Conservation (phyloP, 2,797 vertebrate genomes). For the Hypotaenidia okinawae region DNA sequence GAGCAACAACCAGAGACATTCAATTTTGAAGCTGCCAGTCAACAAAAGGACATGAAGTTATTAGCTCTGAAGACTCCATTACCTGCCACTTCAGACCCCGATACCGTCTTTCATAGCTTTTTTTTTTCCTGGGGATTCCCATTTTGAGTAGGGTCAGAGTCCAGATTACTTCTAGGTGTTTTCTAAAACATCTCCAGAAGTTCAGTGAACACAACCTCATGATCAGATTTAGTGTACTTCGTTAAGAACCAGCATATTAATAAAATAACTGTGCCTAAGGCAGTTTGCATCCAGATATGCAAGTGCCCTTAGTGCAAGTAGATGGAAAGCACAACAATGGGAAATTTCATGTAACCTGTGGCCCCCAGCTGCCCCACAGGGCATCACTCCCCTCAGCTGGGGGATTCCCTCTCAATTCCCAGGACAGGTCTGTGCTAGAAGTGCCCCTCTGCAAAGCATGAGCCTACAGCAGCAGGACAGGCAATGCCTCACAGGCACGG, state of each 20-base stretch:
- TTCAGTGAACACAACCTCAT: not conserved
- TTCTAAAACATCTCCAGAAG: not conserved
- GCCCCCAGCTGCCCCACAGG: not conserved
- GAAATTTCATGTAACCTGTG: not conserved
- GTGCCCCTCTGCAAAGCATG: not conserved
- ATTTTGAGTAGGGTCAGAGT: not conserved
- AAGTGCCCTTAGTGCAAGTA: not conserved
- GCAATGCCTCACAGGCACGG: not conserved
- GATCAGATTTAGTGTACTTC: not conserved
- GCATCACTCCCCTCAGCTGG: not conserved
- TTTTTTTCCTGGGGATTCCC: conserved; percentile 38
- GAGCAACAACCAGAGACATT: conserved; percentile 66
- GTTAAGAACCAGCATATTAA: not conserved
- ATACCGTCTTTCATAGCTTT: conserved; percentile 50
- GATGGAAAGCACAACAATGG: not conserved
- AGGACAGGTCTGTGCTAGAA: not conserved
- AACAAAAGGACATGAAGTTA: conserved; percentile 62
- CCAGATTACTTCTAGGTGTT: not conserved
- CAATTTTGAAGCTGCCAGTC: conserved; percentile 73
- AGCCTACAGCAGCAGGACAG: not conserved
- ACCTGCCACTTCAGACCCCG: conserved; percentile 30
- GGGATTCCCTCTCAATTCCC: not conserved
- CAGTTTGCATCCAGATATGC: not conserved
- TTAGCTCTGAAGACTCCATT: conserved; percentile 65
- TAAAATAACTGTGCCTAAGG: not conserved